Percentiles rank a stretch among this genome's conserved stretches.
phyloP scores from a whole-genome alignment of 2,797 vertebrate genomes.

The Onychomys leucogaster region DNA sequence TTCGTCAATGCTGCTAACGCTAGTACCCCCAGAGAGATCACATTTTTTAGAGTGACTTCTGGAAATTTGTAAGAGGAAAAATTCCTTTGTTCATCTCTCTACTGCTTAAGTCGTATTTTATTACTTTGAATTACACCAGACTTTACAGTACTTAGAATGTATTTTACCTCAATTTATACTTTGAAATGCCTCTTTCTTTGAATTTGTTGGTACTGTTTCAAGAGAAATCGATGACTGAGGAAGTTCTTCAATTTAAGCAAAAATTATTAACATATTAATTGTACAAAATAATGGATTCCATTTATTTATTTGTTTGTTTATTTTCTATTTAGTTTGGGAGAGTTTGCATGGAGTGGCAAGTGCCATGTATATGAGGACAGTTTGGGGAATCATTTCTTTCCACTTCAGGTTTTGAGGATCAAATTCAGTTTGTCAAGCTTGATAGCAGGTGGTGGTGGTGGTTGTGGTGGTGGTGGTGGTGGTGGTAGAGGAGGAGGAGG shows the following conservation, averaged over 20 bases:
- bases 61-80: slow-evolving; percentile 51
- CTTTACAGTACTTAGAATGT: slow-evolving; percentile 24
- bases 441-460: neutral
- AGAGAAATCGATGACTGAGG: neutral
- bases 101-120: slow-evolving; percentile 27
- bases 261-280: neutral
- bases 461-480: too few relatives aligned
- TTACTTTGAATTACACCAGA: neutral
- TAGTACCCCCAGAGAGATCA: neutral
- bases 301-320: neutral
- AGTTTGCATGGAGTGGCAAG: neutral
- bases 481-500: too few relatives aligned
- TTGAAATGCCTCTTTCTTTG: neutral
- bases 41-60: slow-evolving; percentile 41
- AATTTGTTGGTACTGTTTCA: slow-evolving; percentile 3
- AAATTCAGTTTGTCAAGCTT: neutral
- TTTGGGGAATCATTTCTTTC: neutral
- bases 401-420: neutral
- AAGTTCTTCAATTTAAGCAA: slow-evolving; percentile 8
- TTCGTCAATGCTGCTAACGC: slow-evolving; percentile 6
- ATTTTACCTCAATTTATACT: slow-evolving; percentile 36
- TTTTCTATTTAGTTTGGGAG: neutral
- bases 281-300: neutral
- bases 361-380: neutral
- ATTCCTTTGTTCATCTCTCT: neutral